Percentiles rank a stretch among this genome's conserved stretches.
Evolutionary conservation across 1,140 invertebrate genomes (phyloP).

Genomic region (Drosophila truncata): DNA sequence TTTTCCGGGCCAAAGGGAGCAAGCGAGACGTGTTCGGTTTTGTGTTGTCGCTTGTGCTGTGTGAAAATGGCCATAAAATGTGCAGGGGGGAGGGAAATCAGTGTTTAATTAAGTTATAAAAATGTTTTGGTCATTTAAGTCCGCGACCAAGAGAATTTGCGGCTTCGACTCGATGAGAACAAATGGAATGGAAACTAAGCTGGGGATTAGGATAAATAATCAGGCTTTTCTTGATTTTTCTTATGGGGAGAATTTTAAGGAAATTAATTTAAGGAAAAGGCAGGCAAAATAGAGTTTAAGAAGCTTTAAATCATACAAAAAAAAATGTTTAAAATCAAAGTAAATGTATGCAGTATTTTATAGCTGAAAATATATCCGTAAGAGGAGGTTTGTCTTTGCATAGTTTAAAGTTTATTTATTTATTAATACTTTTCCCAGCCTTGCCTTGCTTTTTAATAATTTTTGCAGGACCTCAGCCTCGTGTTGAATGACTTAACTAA

Average conservation of each 20-base stretch:
- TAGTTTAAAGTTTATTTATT: neutral
- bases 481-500: neutral
- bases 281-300: neutral
- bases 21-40: constrained; percentile 27
- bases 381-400: neutral
- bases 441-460: neutral
- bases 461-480: neutral
- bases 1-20: neutral
- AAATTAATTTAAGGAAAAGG: neutral
- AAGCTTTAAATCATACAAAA: too few species aligned
- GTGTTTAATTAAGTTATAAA: constrained; percentile 83
- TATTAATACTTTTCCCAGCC: neutral
- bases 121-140: constrained; percentile 71
- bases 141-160: constrained; percentile 13
- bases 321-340: too few species aligned
- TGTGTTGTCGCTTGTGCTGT: constrained; percentile 29
- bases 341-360: too few species aligned
- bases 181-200: constrained; percentile 34
- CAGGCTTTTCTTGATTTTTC: constrained; percentile 2
- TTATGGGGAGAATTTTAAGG: neutral
- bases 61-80: constrained; percentile 73
- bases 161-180: constrained; percentile 4
- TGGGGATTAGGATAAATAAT: constrained; percentile 16
- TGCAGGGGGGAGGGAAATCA: constrained; percentile 55
- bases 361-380: neutral